These are phyloP conservation scores for Octodonta nipae DNA, from an alignment of 2,888 invertebrate species.

Conservation along the genomic window DNA sequence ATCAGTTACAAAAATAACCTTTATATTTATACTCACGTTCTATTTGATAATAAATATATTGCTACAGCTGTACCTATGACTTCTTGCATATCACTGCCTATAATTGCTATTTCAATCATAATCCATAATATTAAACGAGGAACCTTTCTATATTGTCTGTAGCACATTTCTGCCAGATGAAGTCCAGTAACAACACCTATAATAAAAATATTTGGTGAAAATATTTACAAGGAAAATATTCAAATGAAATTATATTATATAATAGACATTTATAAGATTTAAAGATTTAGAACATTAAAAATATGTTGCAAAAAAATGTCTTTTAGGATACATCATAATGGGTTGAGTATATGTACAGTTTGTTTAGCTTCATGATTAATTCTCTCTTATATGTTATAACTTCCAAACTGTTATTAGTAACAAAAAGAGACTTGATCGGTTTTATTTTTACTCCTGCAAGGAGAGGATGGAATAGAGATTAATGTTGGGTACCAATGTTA, in stretches of 20 bases:
- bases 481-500: no score
- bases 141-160: constrained; percentile 57
- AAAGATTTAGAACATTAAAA: no score
- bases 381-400: no score
- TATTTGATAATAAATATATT: constrained; percentile 64
- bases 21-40: constrained; percentile 51
- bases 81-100: constrained; percentile 84
- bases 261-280: background rate
- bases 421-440: no score
- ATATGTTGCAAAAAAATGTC: no score
- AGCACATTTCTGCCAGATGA: constrained; percentile 70
- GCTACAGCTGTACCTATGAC: constrained; percentile 84
- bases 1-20: no score
- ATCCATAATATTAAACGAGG: constrained; percentile 71
- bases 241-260: background rate
- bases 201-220: constrained; percentile 10
- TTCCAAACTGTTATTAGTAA: no score
- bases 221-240: background rate
- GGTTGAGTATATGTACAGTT: no score
- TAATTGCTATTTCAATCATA: constrained; percentile 83
- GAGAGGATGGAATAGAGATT: no score
- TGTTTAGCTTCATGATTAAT: no score
- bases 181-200: constrained; percentile 58
- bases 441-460: no score
- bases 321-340: no score